Percentiles rank a stretch among this genome's conserved stretches.
phyloP scores from a whole-genome alignment of 2,113 vertebrate genomes.

The Centropristis striata region DNA sequence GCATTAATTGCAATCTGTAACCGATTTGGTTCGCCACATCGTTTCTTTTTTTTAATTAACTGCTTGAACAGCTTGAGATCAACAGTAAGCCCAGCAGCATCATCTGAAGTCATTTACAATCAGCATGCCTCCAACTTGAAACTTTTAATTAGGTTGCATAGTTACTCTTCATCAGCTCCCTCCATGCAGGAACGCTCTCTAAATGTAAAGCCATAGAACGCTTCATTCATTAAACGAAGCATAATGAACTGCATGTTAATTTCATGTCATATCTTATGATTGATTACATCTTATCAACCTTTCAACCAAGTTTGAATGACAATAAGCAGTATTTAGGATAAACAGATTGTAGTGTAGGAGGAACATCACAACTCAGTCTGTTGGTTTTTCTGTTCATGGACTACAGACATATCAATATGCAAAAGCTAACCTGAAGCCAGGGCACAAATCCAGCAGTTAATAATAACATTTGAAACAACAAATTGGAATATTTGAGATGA shows the following conservation, averaged over 20 bases:
- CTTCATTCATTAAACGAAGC: slow-evolving; percentile 40
- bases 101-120: slow-evolving; percentile 81
- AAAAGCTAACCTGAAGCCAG: slow-evolving; percentile 58
- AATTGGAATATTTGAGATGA: slow-evolving; percentile 58
- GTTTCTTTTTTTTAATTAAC: slow-evolving; percentile 83
- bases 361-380: slow-evolving; percentile 34
- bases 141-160: slow-evolving; percentile 83
- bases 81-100: slow-evolving; percentile 79
- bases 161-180: slow-evolving; percentile 31
- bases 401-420: slow-evolving; percentile 46
- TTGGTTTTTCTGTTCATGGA: slow-evolving; percentile 29
- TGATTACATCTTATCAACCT: slow-evolving; percentile 33
- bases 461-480: slow-evolving; percentile 49
- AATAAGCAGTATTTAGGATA: slow-evolving; percentile 30
- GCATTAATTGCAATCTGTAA: slow-evolving; percentile 86
- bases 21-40: slow-evolving; percentile 79
- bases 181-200: slow-evolving; percentile 19
- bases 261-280: slow-evolving; percentile 23
- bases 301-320: slow-evolving; percentile 47
- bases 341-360: slow-evolving; percentile 22
- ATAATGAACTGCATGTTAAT: slow-evolving; percentile 38
- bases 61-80: slow-evolving; percentile 84
- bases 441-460: slow-evolving; percentile 39
- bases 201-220: slow-evolving; percentile 37
- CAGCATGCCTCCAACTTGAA: slow-evolving; percentile 77